Evolutionary conservation across 1,140 invertebrate genomes (phyloP).

Genomic region (Tetragonula clypearis): DNA sequence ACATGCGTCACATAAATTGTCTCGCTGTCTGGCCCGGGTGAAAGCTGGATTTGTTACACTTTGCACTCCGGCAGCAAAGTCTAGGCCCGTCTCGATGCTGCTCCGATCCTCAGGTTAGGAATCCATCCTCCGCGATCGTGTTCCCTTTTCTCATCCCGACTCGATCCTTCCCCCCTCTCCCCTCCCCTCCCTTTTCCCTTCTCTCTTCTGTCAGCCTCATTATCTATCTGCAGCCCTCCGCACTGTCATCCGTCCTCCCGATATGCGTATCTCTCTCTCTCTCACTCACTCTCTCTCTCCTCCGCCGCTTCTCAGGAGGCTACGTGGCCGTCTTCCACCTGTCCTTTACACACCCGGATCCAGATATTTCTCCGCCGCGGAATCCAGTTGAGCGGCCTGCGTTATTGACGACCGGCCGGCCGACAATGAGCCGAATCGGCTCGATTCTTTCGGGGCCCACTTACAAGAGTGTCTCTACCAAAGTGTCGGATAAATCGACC

Average conservation of each 20-base stretch:
- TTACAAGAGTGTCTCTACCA: neutral
- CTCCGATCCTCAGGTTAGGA: slow-evolving; percentile 62
- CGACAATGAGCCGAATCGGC: slow-evolving; percentile 39
- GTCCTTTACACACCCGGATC: slow-evolving; percentile 40
- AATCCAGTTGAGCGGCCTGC: slow-evolving; percentile 44
- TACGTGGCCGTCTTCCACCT: slow-evolving; percentile 27
- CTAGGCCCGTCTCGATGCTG: slow-evolving; percentile 60
- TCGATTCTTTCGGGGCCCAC: slow-evolving; percentile 39
- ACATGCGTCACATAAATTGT: slow-evolving; percentile 82
- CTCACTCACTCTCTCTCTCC: too few relatives aligned
- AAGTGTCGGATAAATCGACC: neutral
- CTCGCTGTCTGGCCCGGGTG: slow-evolving; percentile 78
- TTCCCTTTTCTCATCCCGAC: slow-evolving; percentile 43
- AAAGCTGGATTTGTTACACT: slow-evolving; percentile 83
- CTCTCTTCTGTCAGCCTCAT: slow-evolving; percentile 65
- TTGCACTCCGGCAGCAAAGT: slow-evolving; percentile 77
- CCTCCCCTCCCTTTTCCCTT: slow-evolving; percentile 34
- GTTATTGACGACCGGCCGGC: slow-evolving; percentile 29
- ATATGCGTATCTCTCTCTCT: slow-evolving; percentile 44
- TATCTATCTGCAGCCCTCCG: slow-evolving; percentile 63
- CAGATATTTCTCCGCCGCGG: slow-evolving; percentile 41
- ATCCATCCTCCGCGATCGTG: slow-evolving; percentile 67
- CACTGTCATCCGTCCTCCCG: slow-evolving; percentile 59
- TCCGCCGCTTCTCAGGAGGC: slow-evolving; percentile 15
- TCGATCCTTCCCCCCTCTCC: slow-evolving; percentile 31